Conservation (phyloP, 2,113 vertebrate species). For the Tachysurus fulvidraco region DNA sequence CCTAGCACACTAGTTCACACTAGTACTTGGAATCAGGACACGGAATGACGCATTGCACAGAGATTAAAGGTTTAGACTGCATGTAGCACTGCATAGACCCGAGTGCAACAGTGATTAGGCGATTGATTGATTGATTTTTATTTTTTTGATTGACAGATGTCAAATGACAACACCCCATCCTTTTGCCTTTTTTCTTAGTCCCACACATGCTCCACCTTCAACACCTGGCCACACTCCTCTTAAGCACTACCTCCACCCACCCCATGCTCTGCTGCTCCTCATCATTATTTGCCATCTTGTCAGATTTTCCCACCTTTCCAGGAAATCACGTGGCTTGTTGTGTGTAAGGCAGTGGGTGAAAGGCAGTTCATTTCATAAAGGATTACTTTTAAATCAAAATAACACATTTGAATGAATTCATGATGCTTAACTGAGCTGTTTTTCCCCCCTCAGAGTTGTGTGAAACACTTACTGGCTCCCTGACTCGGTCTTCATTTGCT, state of each 20-base stretch:
- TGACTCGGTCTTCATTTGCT: not conserved
- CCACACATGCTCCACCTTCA: conserved; percentile 44
- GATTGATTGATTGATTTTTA: not conserved
- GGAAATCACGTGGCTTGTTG: conserved; percentile 53
- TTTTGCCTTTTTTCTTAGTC: conserved; percentile 29
- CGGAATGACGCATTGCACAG: not conserved
- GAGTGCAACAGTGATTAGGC: not conserved
- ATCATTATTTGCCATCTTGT: conserved; percentile 56
- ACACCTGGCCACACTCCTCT: conserved; percentile 46
- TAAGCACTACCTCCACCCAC: conserved; percentile 47
- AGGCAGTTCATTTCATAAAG: conserved; percentile 37
- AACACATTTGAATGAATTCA: conserved; percentile 19
- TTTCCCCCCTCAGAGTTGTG: not conserved
- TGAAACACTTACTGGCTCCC: not conserved
- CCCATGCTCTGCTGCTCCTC: conserved; percentile 53
- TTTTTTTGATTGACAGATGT: conserved; percentile 19
- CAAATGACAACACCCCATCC: conserved; percentile 37
- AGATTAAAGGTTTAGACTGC: not conserved
- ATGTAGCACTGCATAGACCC: not conserved
- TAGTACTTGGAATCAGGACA: not conserved
- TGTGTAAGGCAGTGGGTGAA: conserved; percentile 40
- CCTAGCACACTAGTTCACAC: not conserved
- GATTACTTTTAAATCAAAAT: not conserved
- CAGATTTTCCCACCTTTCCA: conserved; percentile 34
- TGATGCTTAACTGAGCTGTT: conserved; percentile 25